phyloP scores from a whole-genome alignment of 2,797 vertebrate genomes.

The Platalea minor region DNA sequence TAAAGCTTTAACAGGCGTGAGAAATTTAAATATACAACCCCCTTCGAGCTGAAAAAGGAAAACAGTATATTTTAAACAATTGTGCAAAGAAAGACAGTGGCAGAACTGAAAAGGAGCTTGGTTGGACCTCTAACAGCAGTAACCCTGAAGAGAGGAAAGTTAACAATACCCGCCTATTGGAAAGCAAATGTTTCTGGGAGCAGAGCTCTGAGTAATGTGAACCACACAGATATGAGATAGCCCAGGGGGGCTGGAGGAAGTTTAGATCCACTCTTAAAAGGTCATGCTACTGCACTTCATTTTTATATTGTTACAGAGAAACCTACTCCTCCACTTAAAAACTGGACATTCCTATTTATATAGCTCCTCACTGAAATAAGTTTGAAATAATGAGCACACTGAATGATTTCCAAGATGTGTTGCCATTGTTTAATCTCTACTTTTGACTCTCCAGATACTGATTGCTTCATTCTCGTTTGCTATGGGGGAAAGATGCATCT shows the following conservation, averaged over 20 bases:
- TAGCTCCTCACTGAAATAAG: not conserved
- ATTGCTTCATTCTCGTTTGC: not conserved
- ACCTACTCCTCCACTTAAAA: not conserved
- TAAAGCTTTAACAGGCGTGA: not conserved
- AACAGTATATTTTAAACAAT: constrained; percentile 26
- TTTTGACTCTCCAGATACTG: not conserved
- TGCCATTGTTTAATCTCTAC: not conserved
- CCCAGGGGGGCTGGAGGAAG: constrained; percentile 7
- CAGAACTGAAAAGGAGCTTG: not conserved
- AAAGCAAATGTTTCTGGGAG: constrained; percentile 29
- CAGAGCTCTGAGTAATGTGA: constrained; percentile 24
- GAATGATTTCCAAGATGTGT: not conserved
- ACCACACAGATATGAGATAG: constrained; percentile 44
- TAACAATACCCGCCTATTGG: not conserved
- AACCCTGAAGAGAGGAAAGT: not conserved
- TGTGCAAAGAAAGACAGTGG: not conserved
- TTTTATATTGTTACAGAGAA: constrained; percentile 12
- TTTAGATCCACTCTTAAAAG: constrained; percentile 27
- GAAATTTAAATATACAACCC: constrained; percentile 55
- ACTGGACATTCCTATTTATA: not conserved
- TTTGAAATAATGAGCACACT: rapidly evolving
- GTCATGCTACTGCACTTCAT: not conserved
- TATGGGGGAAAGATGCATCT: not conserved
- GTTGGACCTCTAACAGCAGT: not conserved
- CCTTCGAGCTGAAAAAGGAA: constrained; percentile 18